These are phyloP conservation scores for Lordiphosa mommai DNA, from an alignment of 1,140 invertebrate genomes.

Conservation along the genomic window DNA sequence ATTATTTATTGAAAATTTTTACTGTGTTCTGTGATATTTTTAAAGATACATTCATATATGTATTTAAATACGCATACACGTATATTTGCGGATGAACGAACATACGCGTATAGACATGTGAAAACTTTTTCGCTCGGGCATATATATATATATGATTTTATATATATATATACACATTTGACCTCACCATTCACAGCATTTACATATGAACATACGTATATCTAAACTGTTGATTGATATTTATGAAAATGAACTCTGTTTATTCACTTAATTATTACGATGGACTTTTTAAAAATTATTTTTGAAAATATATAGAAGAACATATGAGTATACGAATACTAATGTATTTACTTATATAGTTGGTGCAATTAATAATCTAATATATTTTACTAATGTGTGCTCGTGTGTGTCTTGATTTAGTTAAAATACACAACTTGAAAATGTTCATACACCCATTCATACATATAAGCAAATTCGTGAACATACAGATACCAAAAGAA, in stretches of 20 bases:
- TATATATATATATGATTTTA: conserved; percentile 5
- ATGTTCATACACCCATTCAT: not conserved
- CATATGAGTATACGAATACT: not conserved
- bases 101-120: not conserved
- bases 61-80: conserved; percentile 1
- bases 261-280: not conserved
- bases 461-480: conserved; percentile 11
- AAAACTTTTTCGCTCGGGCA: conserved; percentile 6
- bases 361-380: conserved; percentile 1
- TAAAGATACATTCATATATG: conserved; percentile 6
- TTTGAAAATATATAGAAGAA: not conserved
- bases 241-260: conserved; percentile 8
- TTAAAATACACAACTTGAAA: conserved; percentile 7
- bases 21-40: conserved; percentile 37
- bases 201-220: conserved; percentile 13
- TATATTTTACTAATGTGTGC: not conserved
- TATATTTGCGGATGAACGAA: not conserved
- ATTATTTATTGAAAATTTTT: conserved; percentile 48
- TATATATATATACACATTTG: conserved; percentile 9
- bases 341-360: not conserved
- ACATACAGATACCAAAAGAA: conserved; percentile 23
- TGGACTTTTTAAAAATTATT: not conserved
- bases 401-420: conserved; percentile 7
- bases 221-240: conserved; percentile 16
- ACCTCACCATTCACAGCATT: conserved; percentile 4